Conservation (phyloP, 2,113 vertebrate species). For the Clinocottus analis region DNA sequence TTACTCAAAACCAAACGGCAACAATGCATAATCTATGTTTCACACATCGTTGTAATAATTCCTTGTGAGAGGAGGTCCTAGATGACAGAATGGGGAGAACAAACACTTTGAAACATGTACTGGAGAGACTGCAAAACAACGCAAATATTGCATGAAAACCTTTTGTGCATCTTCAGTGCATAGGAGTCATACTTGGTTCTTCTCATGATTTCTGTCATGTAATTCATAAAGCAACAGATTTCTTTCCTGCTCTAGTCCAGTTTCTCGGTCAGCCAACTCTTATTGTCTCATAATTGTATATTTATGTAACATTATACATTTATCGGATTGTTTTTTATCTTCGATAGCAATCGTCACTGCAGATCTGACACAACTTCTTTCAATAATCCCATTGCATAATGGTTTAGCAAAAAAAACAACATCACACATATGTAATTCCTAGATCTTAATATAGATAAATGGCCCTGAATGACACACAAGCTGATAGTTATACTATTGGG, state of each 20-base stretch:
- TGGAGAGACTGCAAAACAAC: background rate
- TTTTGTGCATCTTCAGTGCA: background rate
- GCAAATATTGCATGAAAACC: background rate
- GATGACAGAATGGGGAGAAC: background rate
- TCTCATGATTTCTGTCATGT: background rate
- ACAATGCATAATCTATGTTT: background rate
- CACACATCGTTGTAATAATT: constrained; percentile 17
- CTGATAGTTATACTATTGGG: background rate
- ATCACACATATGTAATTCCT: background rate
- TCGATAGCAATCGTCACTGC: background rate
- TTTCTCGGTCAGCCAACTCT: background rate
- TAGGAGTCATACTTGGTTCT: no score
- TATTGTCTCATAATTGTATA: background rate
- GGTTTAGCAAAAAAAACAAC: background rate
- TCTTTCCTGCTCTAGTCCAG: background rate
- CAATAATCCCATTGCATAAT: background rate
- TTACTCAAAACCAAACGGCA: constrained; percentile 19
- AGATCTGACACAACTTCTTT: background rate
- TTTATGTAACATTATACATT: background rate
- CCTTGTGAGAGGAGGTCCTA: background rate
- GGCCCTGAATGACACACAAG: background rate
- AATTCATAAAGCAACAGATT: background rate
- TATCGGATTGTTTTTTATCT: background rate
- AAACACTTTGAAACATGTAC: background rate
- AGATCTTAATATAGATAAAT: background rate